Conservation (phyloP, 2,797 vertebrate genomes). For the Chaunax sp. region DNA sequence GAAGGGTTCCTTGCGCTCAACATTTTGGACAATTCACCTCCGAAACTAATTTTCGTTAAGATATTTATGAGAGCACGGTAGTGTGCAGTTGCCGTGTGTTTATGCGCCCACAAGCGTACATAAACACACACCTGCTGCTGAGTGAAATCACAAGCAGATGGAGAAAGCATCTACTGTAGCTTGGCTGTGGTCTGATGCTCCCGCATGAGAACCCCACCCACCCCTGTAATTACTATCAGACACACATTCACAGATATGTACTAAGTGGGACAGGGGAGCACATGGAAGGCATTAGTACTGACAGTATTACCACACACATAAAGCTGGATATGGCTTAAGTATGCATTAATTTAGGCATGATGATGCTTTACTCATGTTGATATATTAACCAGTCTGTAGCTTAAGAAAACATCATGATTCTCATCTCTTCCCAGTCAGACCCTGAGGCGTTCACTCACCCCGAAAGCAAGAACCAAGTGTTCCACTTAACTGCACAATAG, state of each 20-base stretch:
- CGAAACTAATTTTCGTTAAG: slow-evolving; percentile 23
- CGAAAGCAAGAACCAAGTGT: slow-evolving; percentile 12
- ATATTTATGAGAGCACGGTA: slow-evolving; percentile 40
- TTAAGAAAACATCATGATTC: slow-evolving; percentile 42
- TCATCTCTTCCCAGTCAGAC: slow-evolving; percentile 8
- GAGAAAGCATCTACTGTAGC: slow-evolving; percentile 41
- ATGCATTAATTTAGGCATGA: slow-evolving; percentile 51
- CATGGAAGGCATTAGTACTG: slow-evolving; percentile 65
- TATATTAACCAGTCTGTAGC: slow-evolving; percentile 46
- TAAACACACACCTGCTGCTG: slow-evolving; percentile 70
- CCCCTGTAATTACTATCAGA: slow-evolving; percentile 72
- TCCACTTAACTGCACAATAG: not conserved
- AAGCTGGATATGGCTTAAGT: slow-evolving; percentile 34
- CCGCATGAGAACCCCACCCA: slow-evolving; percentile 60
- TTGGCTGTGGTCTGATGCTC: slow-evolving; percentile 61
- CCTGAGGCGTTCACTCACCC: not conserved
- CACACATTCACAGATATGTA: slow-evolving; percentile 45
- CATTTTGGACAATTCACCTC: slow-evolving; percentile 25
- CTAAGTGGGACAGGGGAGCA: slow-evolving; percentile 54
- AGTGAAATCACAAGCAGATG: slow-evolving; percentile 74
- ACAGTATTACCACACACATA: slow-evolving; percentile 54
- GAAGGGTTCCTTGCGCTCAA: slow-evolving; percentile 17
- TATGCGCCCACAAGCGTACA: slow-evolving; percentile 26
- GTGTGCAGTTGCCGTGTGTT: slow-evolving; percentile 41
- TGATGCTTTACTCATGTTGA: slow-evolving; percentile 50